Base-by-base conservation (phyloP, 2,888 invertebrate genomes). In the Poecilobothrus nobilitatus region DNA sequence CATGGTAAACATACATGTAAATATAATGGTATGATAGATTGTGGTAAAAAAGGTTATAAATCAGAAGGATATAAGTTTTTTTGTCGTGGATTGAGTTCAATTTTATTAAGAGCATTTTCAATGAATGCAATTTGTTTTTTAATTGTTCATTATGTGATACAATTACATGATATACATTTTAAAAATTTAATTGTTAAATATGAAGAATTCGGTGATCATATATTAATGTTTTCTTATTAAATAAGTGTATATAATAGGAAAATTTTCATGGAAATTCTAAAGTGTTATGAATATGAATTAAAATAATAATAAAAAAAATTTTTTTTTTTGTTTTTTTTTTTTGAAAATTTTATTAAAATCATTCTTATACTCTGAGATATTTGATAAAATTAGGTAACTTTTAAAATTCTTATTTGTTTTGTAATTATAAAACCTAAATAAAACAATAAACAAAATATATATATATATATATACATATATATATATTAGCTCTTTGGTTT, bases 121-220 rank as follows among this genome's bases (percentile, higher is more conserved):
- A 91, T 92, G 71, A 97, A 97, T 79, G 97, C 95, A 0, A 94
- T 92, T 6, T 94, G 94, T 71, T 96, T 97, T 79, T 87, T 91
- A 44, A 92, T 92, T 0, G 94, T 95, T 68, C 88, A 89, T 33
- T 91, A 90, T 89, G 87, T 89, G 3, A 86, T 93, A 79, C 74
- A 37, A 37, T 10, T 37, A 37, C 37, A 37, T 8, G 37, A 37
- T 5, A 37, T 37, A 10, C 37, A 37, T 37, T 37, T 37, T 1
- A 8, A 37, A 37, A 8, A 37, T 37, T 8, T 37, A 10, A 37
- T 37, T 37, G 9, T 37, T 10, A 1, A 37, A 37, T 37, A 37
- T 37, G 37, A 37, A 37, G 5, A 37, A 8, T 37, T 7, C 8
- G 9, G 6, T 37, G 37, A 37, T 37, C 37, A 37, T 37, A 37